Percentiles rank a stretch among this genome's conserved stretches.
phyloP scores from a whole-genome alignment of 2,888 invertebrate genomes.

The Tenthredo distinguenda region DNA sequence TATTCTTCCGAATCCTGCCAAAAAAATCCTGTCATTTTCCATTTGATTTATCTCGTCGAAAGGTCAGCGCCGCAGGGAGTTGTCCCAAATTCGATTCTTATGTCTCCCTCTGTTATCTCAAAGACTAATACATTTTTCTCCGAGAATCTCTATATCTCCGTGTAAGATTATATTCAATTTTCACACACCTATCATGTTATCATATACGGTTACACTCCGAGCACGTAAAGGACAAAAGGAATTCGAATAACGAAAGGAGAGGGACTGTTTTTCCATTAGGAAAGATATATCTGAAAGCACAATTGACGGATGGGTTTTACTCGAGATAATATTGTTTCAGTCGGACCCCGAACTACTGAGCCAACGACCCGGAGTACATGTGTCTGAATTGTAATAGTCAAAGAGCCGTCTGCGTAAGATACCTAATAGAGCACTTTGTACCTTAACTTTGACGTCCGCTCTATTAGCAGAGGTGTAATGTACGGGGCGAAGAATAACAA shows the following conservation, averaged over 20 bases:
- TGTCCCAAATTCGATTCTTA: background rate
- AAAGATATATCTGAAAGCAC: background rate
- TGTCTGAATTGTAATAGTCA: constrained; percentile 19
- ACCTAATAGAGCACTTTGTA: constrained; percentile 2
- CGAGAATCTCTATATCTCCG: background rate
- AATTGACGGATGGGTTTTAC: background rate
- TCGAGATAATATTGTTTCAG: constrained; percentile 36
- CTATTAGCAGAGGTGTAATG: background rate
- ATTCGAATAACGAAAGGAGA: constrained; percentile 9
- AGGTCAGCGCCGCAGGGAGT: background rate
- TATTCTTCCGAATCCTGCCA: background rate
- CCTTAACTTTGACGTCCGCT: background rate
- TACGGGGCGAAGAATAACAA: background rate
- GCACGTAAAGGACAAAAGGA: constrained; percentile 30
- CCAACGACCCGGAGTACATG: background rate
- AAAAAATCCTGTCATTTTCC: background rate
- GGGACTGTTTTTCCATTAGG: constrained; percentile 14
- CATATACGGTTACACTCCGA: background rate
- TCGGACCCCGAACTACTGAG: background rate
- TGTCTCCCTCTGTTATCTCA: background rate
- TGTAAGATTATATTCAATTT: background rate
- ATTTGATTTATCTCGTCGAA: background rate
- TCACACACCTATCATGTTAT: too few relatives aligned
- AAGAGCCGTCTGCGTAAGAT: background rate
- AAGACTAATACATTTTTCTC: background rate